Base-by-base conservation (phyloP, 2,113 vertebrate genomes). In the Oncorhynchus clarkii region DNA sequence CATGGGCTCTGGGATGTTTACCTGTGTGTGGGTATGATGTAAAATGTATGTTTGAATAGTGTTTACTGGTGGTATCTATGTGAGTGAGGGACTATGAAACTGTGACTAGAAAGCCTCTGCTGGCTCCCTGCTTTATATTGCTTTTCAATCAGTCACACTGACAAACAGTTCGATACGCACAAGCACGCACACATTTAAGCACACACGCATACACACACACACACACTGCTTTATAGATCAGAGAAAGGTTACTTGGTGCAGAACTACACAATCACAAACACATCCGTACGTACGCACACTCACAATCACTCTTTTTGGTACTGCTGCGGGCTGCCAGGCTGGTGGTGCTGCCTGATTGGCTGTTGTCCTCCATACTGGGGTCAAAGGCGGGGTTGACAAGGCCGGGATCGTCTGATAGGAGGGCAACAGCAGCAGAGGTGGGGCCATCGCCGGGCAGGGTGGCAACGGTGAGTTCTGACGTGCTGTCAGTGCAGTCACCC, bases 331-430 rank as follows among this genome's bases (percentile, higher is more conserved):
- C 91, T 3, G 91, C 88, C 83, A 96, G 92, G 70, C 89, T 89
- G 0, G 93, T 93, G 69, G 90, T 94, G 88, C 90, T 91, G 26
- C 93, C 94, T 0, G 92, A 87, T 80, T 95, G 96, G 85, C 92
- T 93, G 73, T 96, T 92, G 48, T 98, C 96, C 86, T 98, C 98
- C 0, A 92, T 93, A 67, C 92, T 92, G 88, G 94, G 94, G 85
- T 96, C 95, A 64, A 96, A 99, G 84, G 95, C 97, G 0, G 97
- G 97, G 89, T 99, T 99, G 74, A 97, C 95, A 74, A 97, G 93
- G 26, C 96, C 97, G 0, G 95, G 91, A 76, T 98, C 97, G 0
- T 96, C 95, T 0, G 96, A 94, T 84, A 95, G 94, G 83, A 97
- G 95, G 83, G 97, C 96, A 16, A 96, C 87, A 5, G 96, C 93